Evolutionary conservation across 2,888 invertebrate genomes (phyloP).

Genomic region (Caenorhabditis sp.): DNA sequence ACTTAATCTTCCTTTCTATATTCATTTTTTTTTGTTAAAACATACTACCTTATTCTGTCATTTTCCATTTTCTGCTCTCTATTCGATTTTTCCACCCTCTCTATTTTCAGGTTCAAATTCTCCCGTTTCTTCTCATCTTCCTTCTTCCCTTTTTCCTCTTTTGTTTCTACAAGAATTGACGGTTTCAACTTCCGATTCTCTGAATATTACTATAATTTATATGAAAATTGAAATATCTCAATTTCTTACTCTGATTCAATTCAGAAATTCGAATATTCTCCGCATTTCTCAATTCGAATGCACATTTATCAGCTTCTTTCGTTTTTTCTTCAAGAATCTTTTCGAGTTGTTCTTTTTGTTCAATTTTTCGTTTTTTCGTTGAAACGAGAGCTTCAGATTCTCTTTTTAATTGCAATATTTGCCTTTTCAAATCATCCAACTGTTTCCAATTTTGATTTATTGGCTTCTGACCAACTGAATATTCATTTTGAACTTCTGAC

Average conservation of each 20-base stretch:
- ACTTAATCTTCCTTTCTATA: no score
- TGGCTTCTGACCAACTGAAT: no score
- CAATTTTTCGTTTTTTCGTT: background rate
- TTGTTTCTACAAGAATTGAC: slow-evolving; percentile 19
- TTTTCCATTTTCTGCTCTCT: slow-evolving; percentile 19
- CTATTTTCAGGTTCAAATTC: slow-evolving; percentile 14
- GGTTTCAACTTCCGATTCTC: slow-evolving; percentile 25
- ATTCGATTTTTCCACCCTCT: slow-evolving; percentile 12
- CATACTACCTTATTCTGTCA: slow-evolving; percentile 16
- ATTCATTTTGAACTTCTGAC: no score
- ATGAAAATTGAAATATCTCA: background rate
- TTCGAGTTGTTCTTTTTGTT: slow-evolving; percentile 19
- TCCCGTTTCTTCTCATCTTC: slow-evolving; percentile 10
- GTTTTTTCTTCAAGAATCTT: slow-evolving; percentile 19
- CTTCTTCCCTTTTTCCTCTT: slow-evolving; percentile 19
- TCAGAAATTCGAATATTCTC: slow-evolving; percentile 26
- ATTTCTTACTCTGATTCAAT: slow-evolving; percentile 15
- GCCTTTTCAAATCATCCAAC: slow-evolving; percentile 15
- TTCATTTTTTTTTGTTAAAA: no score
- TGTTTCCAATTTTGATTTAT: slow-evolving; percentile 7
- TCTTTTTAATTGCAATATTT: slow-evolving; percentile 27
- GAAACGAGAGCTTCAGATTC: slow-evolving; percentile 27
- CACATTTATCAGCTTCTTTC: slow-evolving; percentile 20
- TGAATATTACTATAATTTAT: slow-evolving; percentile 7
- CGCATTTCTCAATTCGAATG: slow-evolving; percentile 27